Conservation (phyloP, 2,113 vertebrate genomes). For the Edolisoma coerulescens region DNA sequence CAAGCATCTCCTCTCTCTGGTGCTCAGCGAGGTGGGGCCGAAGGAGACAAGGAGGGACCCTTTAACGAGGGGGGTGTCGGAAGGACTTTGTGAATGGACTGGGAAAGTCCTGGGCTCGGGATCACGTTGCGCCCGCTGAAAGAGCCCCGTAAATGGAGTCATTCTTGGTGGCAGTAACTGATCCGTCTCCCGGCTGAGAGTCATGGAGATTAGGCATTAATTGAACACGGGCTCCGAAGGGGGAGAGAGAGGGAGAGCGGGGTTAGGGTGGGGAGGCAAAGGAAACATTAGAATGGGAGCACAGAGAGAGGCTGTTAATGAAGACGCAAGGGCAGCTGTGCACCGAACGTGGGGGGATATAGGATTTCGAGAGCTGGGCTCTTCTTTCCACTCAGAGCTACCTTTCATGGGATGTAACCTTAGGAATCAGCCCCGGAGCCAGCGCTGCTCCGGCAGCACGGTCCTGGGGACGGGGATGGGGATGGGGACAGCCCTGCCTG, state of each 20-base stretch:
- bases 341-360: background rate
- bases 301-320: conserved; percentile 6
- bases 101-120: conserved; percentile 36
- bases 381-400: background rate
- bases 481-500: background rate
- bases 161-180: conserved; percentile 43
- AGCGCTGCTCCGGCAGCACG: rapidly evolving
- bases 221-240: background rate
- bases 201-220: conserved; percentile 33
- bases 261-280: background rate
- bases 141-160: conserved; percentile 41
- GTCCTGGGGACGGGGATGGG: background rate
- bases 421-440: background rate
- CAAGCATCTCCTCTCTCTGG: background rate
- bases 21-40: background rate
- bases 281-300: background rate
- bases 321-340: conserved; percentile 48
- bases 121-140: conserved; percentile 12
- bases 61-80: background rate
- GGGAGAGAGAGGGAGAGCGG: background rate
- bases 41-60: background rate
- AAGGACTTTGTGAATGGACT: conserved; percentile 36
- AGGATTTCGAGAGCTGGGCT: background rate
- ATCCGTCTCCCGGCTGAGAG: conserved; percentile 35
- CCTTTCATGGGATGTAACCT: background rate